These are phyloP conservation scores for Schlechtendalia chinensis DNA, from an alignment of 1,140 invertebrate genomes.

Conservation along the genomic window DNA sequence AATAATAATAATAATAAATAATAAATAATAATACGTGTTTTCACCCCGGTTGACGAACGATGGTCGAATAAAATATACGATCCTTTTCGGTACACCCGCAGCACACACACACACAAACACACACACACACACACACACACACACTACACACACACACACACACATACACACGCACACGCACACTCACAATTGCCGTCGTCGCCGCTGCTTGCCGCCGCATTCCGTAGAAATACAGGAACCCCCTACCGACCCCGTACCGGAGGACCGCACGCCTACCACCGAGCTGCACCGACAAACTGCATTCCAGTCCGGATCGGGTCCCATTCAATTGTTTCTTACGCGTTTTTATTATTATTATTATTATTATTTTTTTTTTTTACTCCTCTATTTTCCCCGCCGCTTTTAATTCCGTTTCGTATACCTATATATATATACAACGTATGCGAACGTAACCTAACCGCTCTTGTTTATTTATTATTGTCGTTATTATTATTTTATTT, in stretches of 20 bases:
- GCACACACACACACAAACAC: neutral
- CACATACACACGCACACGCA: neutral
- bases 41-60: conserved; percentile 46
- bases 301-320: conserved; percentile 42
- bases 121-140: neutral
- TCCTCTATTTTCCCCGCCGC: neutral
- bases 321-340: conserved; percentile 47
- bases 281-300: conserved; percentile 28
- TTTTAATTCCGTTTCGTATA: neutral
- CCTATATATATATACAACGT: no score
- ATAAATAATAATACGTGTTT: neutral
- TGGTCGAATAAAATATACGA: conserved; percentile 28
- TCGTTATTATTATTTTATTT: neutral
- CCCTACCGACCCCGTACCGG: neutral
- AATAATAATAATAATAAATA: neutral
- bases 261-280: neutral
- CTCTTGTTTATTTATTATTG: neutral
- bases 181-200: neutral
- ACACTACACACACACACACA: no score
- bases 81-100: conserved; percentile 30
- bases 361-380: conserved; percentile 21
- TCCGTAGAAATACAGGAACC: conserved; percentile 15
- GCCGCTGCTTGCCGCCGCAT: conserved; percentile 34
- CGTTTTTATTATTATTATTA: no score
- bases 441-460: neutral